Base-by-base conservation (phyloP, 1,140 invertebrate species). In the Listronotus oregonensis region DNA sequence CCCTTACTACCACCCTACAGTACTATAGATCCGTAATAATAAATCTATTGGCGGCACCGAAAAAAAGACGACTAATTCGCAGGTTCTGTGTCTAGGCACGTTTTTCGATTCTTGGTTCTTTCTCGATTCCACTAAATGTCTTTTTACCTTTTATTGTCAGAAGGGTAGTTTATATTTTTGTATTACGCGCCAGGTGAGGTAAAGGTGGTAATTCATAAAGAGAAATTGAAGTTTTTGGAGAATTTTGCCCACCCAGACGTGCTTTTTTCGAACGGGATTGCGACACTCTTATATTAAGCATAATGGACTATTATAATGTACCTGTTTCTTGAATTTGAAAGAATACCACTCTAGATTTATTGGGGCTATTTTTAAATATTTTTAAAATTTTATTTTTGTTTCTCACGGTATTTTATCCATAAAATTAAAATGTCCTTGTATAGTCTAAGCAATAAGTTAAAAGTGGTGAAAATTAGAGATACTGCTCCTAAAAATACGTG, bases 71-170 rank as follows among this genome's bases (percentile, higher is more conserved):
- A 27, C 55, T 57, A 57, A 57, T 44, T 57, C 55, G 21, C 17
- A 14, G 40, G 18, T 57, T 17, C 2, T 6, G 43, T 57, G 55
- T 44, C 11, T 31, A 21, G 37, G 42, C 55, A 57, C 55, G 55
- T 57, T 44, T 40, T 39, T 32, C 15, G 12, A 54, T 32, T 51
- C n/a, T 51, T 14, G n/a, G 51, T 15, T 39, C 42, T 44, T 31
- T 57, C 11, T 44, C 15, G 10, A 39, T 57, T 43, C 55, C 55
- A 57, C 55, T 57, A 57, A 57, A 57, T 43, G n/a, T 12, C 40
- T 57, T 57, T 57, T 57, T 40, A 57, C 42, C 55, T 57, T 43
- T 57, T 57, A 57, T 57, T 57, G 40, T 32, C 42, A 39, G 11
- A 17, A 46, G 40, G 55, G 55, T 46, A 17, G 39, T 44, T 31